Evolutionary conservation across 1,140 invertebrate species (phyloP), one percentile per base, ranked within the genome.

Genomic region (Probaryconus sp.): DNA sequence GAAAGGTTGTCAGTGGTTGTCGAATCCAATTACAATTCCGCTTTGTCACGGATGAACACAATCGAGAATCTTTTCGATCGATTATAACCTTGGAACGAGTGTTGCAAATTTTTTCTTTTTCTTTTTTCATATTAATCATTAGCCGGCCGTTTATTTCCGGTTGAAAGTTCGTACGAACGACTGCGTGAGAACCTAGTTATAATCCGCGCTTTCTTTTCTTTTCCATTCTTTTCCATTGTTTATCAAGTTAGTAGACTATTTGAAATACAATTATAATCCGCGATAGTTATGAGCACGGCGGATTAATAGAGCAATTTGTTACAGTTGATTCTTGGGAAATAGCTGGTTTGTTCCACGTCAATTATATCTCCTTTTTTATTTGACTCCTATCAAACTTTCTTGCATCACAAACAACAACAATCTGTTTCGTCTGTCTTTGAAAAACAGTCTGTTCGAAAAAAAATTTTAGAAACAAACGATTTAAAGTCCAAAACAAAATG

Each of bases 191-290:
- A 33, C 21, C 11, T 6, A 16, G 48, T 24, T 47, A 9, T 24
- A 21, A 67, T 47, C 11, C 16, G 31, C 63, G 63, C 63, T 64
- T 64, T 64, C 61, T 64, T 64, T 64, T 64, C 48, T 42, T 53
- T 28, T 6, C 30, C 13, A 17, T 42, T 51, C 30, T 60, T 24
- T 14, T 14, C 11, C 14, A 38, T 50, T 42, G 45, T 48, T 63
- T 31, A 28, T 37, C 18, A 38, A 37, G 5, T 35, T 38, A 7
- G 13, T 9, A 51, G 11, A 40, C 17, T 35, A 14, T 31, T 50
- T 33, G 6, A 21, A 40, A 11, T 30, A 4, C 17, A 61, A 61
- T 31, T 38, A 13, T 56, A 20, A 28, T n/a, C n/a, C n/a, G n/a
- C n/a, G n/a, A n/a, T n/a, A n/a, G n/a, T n/a, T 24, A 9, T 45